phyloP scores from a whole-genome alignment of 2,888 invertebrate species.

The Philaethria dido region DNA sequence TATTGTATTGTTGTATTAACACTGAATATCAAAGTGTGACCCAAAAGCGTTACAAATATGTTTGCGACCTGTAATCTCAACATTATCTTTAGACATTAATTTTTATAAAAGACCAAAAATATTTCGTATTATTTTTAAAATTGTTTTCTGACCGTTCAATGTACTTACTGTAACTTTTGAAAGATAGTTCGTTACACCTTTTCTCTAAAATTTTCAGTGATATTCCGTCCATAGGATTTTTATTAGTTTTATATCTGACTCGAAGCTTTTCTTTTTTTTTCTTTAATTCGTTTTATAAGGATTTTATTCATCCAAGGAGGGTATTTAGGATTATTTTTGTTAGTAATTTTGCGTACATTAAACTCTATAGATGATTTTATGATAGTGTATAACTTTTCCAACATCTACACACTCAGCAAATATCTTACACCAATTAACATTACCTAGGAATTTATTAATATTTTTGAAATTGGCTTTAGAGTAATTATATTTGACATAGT shows the following conservation, averaged over 20 bases:
- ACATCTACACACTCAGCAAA: too few species aligned
- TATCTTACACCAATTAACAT: too few species aligned
- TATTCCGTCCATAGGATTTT: conserved; percentile 11
- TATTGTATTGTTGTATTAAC: too few species aligned
- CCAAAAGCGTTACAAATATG: conserved; percentile 5
- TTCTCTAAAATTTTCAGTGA: neutral
- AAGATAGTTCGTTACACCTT: neutral
- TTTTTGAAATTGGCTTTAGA: too few species aligned
- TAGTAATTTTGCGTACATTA: neutral
- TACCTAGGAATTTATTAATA: too few species aligned
- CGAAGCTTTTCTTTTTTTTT: conserved; percentile 10
- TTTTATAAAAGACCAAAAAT: conserved; percentile 11
- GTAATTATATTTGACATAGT: too few species aligned
- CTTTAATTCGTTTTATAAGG: too few species aligned
- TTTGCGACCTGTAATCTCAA: neutral
- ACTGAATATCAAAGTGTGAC: neutral
- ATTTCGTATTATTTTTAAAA: neutral
- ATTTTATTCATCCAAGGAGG: too few species aligned
- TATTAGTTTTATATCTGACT: conserved; percentile 8
- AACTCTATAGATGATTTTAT: too few species aligned
- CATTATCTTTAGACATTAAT: neutral
- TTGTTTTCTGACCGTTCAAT: neutral
- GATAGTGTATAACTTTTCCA: too few species aligned
- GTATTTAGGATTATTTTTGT: too few species aligned
- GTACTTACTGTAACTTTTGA: neutral